Conservation (phyloP, 2,888 invertebrate genomes). For the Venustoraphidia nigricollis region DNA sequence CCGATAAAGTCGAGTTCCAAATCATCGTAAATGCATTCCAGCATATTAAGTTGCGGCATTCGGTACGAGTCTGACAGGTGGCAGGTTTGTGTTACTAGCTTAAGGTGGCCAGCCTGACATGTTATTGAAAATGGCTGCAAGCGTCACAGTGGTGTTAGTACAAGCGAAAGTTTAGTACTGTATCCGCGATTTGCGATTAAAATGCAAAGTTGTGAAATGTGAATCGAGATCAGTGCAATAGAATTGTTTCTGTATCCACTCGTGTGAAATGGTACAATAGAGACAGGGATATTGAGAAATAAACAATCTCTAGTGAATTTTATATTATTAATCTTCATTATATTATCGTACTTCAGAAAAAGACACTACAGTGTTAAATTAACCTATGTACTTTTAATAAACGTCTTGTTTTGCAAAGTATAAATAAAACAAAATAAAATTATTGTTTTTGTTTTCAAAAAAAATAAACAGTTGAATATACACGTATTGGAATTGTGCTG, state of each 20-base stretch:
- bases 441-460: too few species aligned
- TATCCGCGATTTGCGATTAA: conserved; percentile 2
- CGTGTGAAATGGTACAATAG: conserved; percentile 8
- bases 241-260: conserved; percentile 1
- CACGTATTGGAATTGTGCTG: too few species aligned
- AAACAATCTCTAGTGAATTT: not conserved
- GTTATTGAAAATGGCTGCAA: conserved; percentile 27
- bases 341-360: not conserved
- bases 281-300: conserved; percentile 1
- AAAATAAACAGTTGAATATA: too few species aligned
- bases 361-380: too few species aligned
- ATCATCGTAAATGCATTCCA: too few species aligned
- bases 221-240: conserved; percentile 3
- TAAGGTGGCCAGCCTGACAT: conserved; percentile 29
- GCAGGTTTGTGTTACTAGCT: too few species aligned
- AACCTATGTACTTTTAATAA: too few species aligned
- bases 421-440: too few species aligned
- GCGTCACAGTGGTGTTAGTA: conserved; percentile 3
- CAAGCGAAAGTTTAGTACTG: conserved; percentile 7
- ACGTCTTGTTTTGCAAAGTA: too few species aligned
- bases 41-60: too few species aligned
- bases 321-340: not conserved
- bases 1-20: too few species aligned
- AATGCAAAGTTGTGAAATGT: conserved; percentile 7
- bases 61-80: too few species aligned